phyloP scores from a whole-genome alignment of 2,113 vertebrate genomes.

The Peucedramus taeniatus region DNA sequence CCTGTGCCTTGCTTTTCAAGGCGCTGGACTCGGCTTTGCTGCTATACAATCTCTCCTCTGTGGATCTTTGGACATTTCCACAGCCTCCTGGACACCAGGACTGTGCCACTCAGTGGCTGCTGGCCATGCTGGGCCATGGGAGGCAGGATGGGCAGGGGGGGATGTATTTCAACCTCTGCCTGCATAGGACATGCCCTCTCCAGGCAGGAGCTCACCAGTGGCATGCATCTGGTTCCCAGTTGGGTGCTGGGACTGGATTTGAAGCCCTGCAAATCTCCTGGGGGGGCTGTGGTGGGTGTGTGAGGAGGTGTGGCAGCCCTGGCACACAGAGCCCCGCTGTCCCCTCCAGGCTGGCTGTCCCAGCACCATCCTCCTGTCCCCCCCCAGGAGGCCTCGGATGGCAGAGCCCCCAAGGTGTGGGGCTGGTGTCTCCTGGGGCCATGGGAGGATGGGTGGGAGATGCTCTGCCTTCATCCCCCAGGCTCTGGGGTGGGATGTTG shows the following conservation, averaged over 20 bases:
- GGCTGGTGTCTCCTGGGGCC: background rate
- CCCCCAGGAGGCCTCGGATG: background rate
- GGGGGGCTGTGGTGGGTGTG: too few relatives aligned
- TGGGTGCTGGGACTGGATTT: background rate
- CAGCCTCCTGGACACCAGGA: background rate
- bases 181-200: background rate
- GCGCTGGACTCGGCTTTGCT: background rate
- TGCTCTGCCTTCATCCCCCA: constrained; percentile 8
- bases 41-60: background rate
- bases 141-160: background rate
- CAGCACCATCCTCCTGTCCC: background rate
- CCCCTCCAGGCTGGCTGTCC: background rate
- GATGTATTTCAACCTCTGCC: background rate
- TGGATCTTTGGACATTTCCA: background rate
- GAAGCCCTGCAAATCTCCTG: background rate
- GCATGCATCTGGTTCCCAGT: background rate
- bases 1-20: background rate
- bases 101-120: background rate
- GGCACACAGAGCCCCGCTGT: background rate
- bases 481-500: constrained; percentile 40
- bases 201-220: background rate
- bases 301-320: background rate
- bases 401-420: background rate
- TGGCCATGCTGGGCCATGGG: background rate
- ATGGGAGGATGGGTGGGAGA: background rate